Evolutionary conservation across 1,140 invertebrate genomes (phyloP), one percentile per base, ranked within the genome.

Genomic region (Holcopasites calliopsidis): DNA sequence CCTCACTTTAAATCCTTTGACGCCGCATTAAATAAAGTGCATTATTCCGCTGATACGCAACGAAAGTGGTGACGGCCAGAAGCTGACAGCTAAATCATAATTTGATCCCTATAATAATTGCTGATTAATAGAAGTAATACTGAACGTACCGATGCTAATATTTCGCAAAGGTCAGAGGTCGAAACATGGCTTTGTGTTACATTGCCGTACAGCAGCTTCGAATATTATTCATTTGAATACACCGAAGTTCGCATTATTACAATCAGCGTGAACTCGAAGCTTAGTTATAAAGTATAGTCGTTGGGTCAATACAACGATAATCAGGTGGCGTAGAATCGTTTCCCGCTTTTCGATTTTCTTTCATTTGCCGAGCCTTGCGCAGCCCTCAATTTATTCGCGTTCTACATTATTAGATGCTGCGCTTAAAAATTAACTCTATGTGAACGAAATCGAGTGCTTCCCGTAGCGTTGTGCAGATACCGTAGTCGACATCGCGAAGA

Each of bases 61-160:
- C 13, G 35, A 44, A 44, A 54, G 28, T 65, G 33, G 33, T 50
- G 31, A 28, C n/a, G n/a, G n/a, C n/a, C n/a, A n/a, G n/a, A n/a
- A n/a, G n/a, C n/a, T 3, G 44, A 47, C 4, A 6, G 3, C 3
- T 16, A 38, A 62, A 38, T 11, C 44, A 4, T 23, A 11, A n/a
- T 62, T 71, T 71, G 28, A 62, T 61, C 33, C 57, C 13, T 13
- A 8, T 55, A 44, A 66, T 66, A 66, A 74, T 66, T 57, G 62
- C 31, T 2, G 23, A 16, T 21, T 35, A 28, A 5, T 0, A 33
- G 50, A 42, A 65, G 55, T 73, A 73, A 74, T 33, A 72, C 38
- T n/a, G n/a, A n/a, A 74, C 64, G 62, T 55, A 74, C 50, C 6
- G 28, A 65, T 33, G 26, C 49, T 23, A 35, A 74, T 74, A 21